These are phyloP conservation scores for Vidua macroura DNA, from an alignment of 2,113 vertebrate genomes.

Conservation along the genomic window DNA sequence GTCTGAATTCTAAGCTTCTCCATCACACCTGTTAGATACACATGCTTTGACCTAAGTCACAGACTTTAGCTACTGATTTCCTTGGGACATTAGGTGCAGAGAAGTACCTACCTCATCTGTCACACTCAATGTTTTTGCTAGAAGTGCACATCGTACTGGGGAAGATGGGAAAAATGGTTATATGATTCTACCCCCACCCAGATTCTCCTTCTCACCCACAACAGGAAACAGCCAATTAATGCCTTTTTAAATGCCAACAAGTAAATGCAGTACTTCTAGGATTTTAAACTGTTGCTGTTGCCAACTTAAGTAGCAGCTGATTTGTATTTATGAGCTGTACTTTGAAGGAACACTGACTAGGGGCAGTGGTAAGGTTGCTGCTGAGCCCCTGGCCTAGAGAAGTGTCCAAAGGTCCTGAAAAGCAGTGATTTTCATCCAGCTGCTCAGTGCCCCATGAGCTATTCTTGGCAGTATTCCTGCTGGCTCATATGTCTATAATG, in stretches of 20 bases:
- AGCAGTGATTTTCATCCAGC: not conserved
- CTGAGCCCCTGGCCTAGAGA: not conserved
- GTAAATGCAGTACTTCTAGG: not conserved
- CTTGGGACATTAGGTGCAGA: not conserved
- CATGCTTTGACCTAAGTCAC: not conserved
- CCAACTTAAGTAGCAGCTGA: not conserved
- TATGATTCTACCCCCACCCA: not conserved
- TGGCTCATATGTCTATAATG: constrained; percentile 10
- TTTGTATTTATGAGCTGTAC: not conserved
- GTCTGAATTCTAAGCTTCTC: not conserved
- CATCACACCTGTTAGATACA: not conserved
- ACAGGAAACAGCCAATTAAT: not conserved
- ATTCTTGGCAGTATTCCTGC: constrained; percentile 32
- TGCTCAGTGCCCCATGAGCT: constrained; percentile 5
- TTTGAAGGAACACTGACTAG: not conserved
- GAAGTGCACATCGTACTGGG: rapidly evolving
- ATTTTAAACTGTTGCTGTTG: not conserved
- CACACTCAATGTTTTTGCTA: not conserved
- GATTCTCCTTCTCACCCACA: not conserved
- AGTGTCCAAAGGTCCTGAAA: constrained; percentile 1
- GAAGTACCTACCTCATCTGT: not conserved
- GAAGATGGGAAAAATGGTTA: not conserved
- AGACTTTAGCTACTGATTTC: not conserved
- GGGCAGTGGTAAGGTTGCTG: not conserved
- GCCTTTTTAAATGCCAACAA: not conserved